Evolutionary conservation across 2,113 vertebrate genomes (phyloP).

Genomic region (Origma solitaria): DNA sequence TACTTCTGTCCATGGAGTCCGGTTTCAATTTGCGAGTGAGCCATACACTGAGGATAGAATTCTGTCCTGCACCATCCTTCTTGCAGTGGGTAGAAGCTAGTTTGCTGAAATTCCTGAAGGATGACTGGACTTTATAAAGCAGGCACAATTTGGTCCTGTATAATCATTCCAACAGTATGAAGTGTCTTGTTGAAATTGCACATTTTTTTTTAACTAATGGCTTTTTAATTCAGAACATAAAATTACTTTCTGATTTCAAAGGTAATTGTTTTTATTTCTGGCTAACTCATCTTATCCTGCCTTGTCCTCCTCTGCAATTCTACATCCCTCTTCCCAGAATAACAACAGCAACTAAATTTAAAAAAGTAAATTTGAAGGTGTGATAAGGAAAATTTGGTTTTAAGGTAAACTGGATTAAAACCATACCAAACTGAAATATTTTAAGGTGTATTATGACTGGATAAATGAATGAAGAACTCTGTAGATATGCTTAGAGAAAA

Average conservation of each 20-base stretch:
- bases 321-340: neutral
- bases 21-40: neutral
- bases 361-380: neutral
- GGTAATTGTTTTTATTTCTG: neutral
- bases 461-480: neutral
- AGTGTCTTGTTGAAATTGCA: neutral
- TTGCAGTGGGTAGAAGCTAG: neutral
- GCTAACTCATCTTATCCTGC: neutral
- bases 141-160: neutral
- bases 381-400: neutral
- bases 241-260: neutral
- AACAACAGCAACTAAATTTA: neutral
- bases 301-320: neutral
- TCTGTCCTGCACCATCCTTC: neutral
- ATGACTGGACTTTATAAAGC: neutral
- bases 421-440: neutral
- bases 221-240: neutral
- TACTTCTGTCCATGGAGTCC: neutral
- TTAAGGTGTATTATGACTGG: neutral
- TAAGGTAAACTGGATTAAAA: neutral
- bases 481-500: neutral
- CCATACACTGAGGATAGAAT: neutral
- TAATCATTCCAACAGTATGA: neutral
- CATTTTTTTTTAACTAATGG: neutral
- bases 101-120: neutral